phyloP scores from a whole-genome alignment of 2,888 invertebrate genomes.

The Zele albiditarsus region DNA sequence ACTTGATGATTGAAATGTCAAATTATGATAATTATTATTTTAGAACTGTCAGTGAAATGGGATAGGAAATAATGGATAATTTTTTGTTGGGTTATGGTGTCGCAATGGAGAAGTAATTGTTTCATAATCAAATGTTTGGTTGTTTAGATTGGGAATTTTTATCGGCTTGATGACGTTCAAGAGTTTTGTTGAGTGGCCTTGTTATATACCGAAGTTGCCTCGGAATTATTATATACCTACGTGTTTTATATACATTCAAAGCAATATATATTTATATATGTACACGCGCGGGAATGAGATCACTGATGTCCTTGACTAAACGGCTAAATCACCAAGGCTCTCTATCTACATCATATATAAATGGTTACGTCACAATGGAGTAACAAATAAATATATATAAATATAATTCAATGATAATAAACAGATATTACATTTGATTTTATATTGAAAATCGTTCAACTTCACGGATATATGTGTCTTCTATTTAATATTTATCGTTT shows the following conservation, averaged over 20 bases:
- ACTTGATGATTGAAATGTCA: too few species aligned
- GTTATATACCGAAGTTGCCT: not conserved
- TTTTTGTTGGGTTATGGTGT: too few species aligned
- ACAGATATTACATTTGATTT: not conserved
- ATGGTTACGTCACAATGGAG: constrained; percentile 33
- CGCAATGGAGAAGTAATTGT: too few species aligned
- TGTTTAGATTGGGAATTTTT: not conserved
- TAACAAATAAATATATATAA: not conserved
- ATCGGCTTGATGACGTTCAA: constrained; percentile 1
- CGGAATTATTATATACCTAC: constrained; percentile 9
- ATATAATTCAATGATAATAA: not conserved
- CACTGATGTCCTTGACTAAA: constrained; percentile 24
- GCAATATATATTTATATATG: not conserved
- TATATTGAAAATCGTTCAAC: too few species aligned
- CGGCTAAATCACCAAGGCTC: constrained; percentile 11
- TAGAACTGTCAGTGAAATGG: too few species aligned
- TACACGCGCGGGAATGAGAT: constrained; percentile 19
- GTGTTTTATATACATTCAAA: not conserved
- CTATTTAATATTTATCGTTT: too few species aligned
- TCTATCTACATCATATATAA: constrained; percentile 15
- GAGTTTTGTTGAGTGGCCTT: not conserved
- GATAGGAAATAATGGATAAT: too few species aligned
- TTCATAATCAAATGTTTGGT: not conserved
- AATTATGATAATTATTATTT: too few species aligned
- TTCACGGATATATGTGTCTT: too few species aligned